Conservation (phyloP, 2,113 vertebrate genomes). For the Toxotes chatareus region DNA sequence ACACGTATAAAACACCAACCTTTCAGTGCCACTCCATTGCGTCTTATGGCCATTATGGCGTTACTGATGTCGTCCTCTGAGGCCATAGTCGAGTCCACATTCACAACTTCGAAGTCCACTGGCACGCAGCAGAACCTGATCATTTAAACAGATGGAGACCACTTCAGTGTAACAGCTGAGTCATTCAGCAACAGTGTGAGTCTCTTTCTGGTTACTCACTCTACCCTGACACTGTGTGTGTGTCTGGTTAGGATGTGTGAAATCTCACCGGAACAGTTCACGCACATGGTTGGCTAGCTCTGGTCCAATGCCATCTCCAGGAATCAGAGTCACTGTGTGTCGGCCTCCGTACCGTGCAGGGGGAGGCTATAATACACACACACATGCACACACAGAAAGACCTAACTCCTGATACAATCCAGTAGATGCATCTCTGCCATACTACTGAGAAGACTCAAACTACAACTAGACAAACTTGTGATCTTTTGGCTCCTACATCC, state of each 20-base stretch:
- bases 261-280: slow-evolving; percentile 87
- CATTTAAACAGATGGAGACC: not conserved
- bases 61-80: slow-evolving; percentile 86
- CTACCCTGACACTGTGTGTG: not conserved
- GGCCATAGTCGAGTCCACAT: slow-evolving; percentile 77
- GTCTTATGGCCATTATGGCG: slow-evolving; percentile 88
- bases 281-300: slow-evolving; percentile 87
- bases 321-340: slow-evolving; percentile 89
- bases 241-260: not conserved
- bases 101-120: slow-evolving; percentile 89
- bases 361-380: slow-evolving; percentile 75
- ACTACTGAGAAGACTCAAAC: not conserved
- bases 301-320: slow-evolving; percentile 89
- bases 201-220: not conserved
- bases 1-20: slow-evolving; percentile 66
- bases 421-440: not conserved
- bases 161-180: not conserved
- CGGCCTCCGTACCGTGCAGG: slow-evolving; percentile 89
- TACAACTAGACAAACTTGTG: not conserved
- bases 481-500: not conserved
- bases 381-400: not conserved
- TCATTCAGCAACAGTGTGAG: not conserved
- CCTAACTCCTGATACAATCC: not conserved
- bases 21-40: slow-evolving; percentile 89
- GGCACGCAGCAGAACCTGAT: slow-evolving; percentile 87